These are phyloP conservation scores for Aurelia aurita DNA, from an alignment of 30 jellyfish, hydroid and myxozoan genomes.

Conservation along the genomic window DNA sequence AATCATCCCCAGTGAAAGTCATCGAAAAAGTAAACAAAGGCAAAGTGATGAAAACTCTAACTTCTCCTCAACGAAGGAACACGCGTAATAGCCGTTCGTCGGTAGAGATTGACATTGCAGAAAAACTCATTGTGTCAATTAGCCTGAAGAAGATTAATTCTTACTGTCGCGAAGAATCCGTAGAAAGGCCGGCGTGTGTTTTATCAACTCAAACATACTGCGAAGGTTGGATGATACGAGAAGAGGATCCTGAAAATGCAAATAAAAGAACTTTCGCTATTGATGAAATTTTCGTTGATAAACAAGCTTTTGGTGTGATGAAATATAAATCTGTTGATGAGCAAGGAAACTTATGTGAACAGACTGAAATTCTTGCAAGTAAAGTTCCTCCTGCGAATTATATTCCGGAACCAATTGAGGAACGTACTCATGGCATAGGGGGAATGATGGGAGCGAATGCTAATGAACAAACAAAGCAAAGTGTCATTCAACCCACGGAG, in stretches of 20 bases:
- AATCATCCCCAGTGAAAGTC: neutral
- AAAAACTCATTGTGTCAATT: slow-evolving; percentile 53
- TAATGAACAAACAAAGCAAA: neutral
- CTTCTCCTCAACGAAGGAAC: slow-evolving; percentile 20
- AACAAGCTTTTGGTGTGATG: slow-evolving; percentile 62
- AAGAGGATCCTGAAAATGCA: slow-evolving; percentile 16
- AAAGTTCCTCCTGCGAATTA: slow-evolving; percentile 44
- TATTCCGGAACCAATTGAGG: slow-evolving; percentile 25
- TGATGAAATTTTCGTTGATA: slow-evolving; percentile 58
- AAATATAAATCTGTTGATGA: slow-evolving; percentile 38
- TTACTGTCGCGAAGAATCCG: slow-evolving; percentile 13
- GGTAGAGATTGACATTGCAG: slow-evolving; percentile 18
- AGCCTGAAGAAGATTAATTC: slow-evolving; percentile 28
- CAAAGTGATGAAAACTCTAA: neutral
- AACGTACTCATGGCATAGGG: neutral
- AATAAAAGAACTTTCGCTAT: slow-evolving; percentile 20
- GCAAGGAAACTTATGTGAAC: slow-evolving; percentile 42
- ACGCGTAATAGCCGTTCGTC: slow-evolving; percentile 24
- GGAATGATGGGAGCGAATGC: neutral
- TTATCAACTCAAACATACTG: slow-evolving; percentile 51
- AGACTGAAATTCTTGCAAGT: slow-evolving; percentile 40
- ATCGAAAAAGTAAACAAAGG: neutral
- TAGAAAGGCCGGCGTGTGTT: slow-evolving; percentile 38
- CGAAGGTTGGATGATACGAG: slow-evolving; percentile 72
- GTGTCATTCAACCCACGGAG: neutral